Evolutionary conservation across 2,113 vertebrate genomes (phyloP).

Genomic region (Entelurus aequoreus): DNA sequence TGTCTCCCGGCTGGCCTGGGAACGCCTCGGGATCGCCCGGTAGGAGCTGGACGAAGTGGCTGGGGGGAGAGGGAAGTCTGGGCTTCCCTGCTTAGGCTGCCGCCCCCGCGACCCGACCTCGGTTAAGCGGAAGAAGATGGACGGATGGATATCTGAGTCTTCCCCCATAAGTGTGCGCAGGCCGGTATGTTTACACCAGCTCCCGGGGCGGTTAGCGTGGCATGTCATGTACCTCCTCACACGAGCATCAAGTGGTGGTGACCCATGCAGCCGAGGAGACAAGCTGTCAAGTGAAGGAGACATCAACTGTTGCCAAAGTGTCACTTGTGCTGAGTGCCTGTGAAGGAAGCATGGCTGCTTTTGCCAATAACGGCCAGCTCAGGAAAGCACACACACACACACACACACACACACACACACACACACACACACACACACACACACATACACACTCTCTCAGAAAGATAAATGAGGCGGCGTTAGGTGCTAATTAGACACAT

Average conservation of each 20-base stretch:
- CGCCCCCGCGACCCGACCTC: too few species aligned
- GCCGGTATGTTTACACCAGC: too few species aligned
- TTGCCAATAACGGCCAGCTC: constrained; percentile 26
- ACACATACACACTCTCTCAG: constrained; percentile 47
- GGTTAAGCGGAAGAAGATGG: too few species aligned
- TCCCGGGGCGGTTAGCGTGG: too few species aligned
- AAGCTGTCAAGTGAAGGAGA: constrained; percentile 22
- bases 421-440: constrained; percentile 68
- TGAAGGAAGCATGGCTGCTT: constrained; percentile 36
- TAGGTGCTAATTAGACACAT: constrained; percentile 72
- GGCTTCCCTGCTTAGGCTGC: too few species aligned
- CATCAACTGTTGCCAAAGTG: constrained; percentile 27
- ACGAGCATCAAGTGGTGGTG: constrained; percentile 17
- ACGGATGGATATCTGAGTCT: too few species aligned
- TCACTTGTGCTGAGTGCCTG: constrained; percentile 28
- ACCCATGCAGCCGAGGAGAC: constrained; percentile 23
- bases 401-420: constrained; percentile 56
- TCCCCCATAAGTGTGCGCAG: too few species aligned
- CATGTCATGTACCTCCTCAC: not conserved
- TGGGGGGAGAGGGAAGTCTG: too few species aligned
- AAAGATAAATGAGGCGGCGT: constrained; percentile 69
- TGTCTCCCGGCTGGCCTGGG: too few species aligned
- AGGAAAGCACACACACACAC: constrained; percentile 67
- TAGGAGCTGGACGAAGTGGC: too few species aligned
- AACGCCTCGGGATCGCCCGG: too few species aligned